A percentile compares a stretch with the other conserved stretches of the same genome.
phyloP scores from a whole-genome alignment of 1,140 invertebrate species.

The Teleopsis dalmanni region DNA sequence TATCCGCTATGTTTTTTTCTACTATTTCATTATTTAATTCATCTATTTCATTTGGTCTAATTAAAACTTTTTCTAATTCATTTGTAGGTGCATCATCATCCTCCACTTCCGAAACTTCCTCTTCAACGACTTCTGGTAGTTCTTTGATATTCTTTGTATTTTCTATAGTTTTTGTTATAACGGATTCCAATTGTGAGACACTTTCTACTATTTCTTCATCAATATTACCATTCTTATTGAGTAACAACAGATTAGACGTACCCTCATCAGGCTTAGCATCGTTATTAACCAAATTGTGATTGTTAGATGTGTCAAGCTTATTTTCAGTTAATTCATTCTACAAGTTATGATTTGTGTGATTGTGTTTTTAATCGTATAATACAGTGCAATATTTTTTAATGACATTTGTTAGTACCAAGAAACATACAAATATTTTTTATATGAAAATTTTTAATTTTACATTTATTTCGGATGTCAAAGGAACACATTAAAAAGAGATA shows the following conservation, averaged over 20 bases:
- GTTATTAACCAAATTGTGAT: not conserved
- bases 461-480: too few relatives aligned
- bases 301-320: too few relatives aligned
- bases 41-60: not conserved
- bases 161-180: constrained; percentile 41
- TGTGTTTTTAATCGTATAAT: too few relatives aligned
- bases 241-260: not conserved
- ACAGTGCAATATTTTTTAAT: too few relatives aligned
- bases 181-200: constrained; percentile 37
- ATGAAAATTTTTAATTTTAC: too few relatives aligned
- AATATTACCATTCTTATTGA: constrained; percentile 14
- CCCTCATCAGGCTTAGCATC: not conserved
- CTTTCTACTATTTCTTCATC: constrained; percentile 37
- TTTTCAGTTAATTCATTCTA: not conserved
- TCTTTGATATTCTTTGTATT: constrained; percentile 41
- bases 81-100: too few relatives aligned
- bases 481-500: constrained; percentile 6
- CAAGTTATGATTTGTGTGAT: not conserved
- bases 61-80: constrained; percentile 2
- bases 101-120: constrained; percentile 13
- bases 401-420: too few relatives aligned
- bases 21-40: not conserved
- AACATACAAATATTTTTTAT: too few relatives aligned
- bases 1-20: too few relatives aligned
- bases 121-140: constrained; percentile 24